Percentiles rank a stretch among this genome's conserved stretches.
phyloP scores from a whole-genome alignment of 2,888 invertebrate species.

The Harmothoe impar region DNA sequence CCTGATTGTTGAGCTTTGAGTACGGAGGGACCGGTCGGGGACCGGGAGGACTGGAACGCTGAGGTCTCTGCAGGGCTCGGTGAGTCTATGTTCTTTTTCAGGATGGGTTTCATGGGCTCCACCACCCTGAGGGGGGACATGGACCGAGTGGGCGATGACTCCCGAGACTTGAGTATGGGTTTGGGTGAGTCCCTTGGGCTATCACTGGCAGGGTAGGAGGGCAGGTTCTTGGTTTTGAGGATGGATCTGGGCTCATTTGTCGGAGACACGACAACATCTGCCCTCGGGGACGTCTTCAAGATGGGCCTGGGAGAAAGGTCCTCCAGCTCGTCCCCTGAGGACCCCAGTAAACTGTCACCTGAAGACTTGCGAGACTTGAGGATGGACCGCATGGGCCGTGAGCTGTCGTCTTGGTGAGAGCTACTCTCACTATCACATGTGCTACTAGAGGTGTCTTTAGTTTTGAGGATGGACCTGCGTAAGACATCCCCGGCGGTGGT shows the following conservation, averaged over 20 bases:
- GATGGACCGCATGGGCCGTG: constrained; percentile 36
- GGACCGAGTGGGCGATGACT: constrained; percentile 30
- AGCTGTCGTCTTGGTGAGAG: not conserved
- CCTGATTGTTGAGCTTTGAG: constrained; percentile 7
- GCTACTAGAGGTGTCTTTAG: not conserved
- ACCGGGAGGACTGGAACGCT: not conserved
- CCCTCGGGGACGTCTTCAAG: constrained; percentile 40
- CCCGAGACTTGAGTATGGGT: constrained; percentile 27
- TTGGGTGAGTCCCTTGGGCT: constrained; percentile 3
- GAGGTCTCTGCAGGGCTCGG: not conserved
- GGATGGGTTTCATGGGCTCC: constrained; percentile 24
- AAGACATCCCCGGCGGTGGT: not conserved
- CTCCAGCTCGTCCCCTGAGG: constrained; percentile 44
- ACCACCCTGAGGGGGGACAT: not conserved
- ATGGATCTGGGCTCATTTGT: constrained; percentile 32
- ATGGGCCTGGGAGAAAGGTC: constrained; percentile 60
- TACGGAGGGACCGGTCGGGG: not conserved
- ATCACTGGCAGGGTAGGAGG: not conserved
- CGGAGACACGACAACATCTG: not conserved
- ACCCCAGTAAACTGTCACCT: constrained; percentile 35
- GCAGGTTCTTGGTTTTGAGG: constrained; percentile 23
- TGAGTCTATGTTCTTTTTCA: not conserved
- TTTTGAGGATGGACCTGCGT: constrained; percentile 56
- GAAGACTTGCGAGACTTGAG: constrained; percentile 60
- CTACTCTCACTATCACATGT: constrained; percentile 13